Evolutionary conservation across 1,140 invertebrate species (phyloP).

Genomic region (Zaprionus capensis): DNA sequence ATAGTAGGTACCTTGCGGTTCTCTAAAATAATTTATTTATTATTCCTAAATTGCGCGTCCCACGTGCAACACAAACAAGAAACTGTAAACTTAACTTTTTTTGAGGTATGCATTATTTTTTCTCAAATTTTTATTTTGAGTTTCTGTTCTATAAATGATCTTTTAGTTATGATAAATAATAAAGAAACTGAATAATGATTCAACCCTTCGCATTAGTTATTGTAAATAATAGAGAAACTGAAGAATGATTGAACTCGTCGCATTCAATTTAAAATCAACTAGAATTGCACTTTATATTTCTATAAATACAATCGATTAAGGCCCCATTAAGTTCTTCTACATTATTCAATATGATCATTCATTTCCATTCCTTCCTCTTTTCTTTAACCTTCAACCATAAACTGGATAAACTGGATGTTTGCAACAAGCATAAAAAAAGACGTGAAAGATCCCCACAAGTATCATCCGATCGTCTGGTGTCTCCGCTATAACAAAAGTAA

Average conservation of each 20-base stretch:
- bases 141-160: neutral
- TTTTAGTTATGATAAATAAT: neutral
- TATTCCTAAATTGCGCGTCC: constrained; percentile 21
- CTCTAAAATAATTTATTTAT: constrained; percentile 41
- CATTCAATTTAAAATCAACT: neutral
- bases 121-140: neutral
- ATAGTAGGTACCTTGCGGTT: constrained; percentile 15
- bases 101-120: neutral
- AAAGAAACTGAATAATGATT: neutral
- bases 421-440: no score
- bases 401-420: no score
- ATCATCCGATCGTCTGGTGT: no score
- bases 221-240: neutral
- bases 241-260: neutral
- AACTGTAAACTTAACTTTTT: neutral
- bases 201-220: neutral
- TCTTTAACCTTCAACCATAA: no score
- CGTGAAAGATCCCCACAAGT: no score
- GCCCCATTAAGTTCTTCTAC: no score
- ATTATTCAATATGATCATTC: no score
- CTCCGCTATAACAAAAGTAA: no score
- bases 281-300: neutral
- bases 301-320: neutral
- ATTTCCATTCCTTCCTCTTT: no score
- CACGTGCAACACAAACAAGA: neutral